Base-by-base conservation (phyloP, 2,113 vertebrate species). In the Struthio camelus region DNA sequence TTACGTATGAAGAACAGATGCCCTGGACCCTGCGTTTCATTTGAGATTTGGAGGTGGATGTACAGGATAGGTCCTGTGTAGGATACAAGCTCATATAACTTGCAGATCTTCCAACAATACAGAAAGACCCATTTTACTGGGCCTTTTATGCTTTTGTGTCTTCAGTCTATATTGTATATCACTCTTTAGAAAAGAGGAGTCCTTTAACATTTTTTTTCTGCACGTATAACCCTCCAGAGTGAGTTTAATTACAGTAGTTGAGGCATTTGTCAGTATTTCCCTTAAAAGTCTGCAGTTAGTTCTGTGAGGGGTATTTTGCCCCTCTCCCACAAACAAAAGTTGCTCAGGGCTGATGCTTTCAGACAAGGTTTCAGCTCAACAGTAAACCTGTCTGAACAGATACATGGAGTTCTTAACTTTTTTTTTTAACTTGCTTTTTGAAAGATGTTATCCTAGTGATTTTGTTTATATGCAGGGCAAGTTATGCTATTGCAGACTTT, bases 381-480 rank as follows among this genome's bases (percentile, higher is more conserved):
- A 85, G 61, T 85, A 82, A 95, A 87, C 58, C 48, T 46, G 5
- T 40, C 65, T 48, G 72, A 46, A 86, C 88, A 76, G 66, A 85
- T 73, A 38, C 24, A 32, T 30, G 19, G 56, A 34, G 62, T n/a
- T 91, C 80, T 14, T 76, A 23, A 46, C 14, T 6, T 24, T 54
- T 67, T 65, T 24, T 62, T 89, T 85, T 48, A 89, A 93, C 79
- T 82, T 48, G 61, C 48, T 91, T 89, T 82, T 70, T 70, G 77
- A 83, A 65, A 89, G 82, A 32, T 19, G 38, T 73, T 65, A 28
- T 78, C n/a, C 27, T 40, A 58, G 75, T 22, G 50, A 62, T 72
- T 94, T 85, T 91, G 70, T 92, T 91, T 80, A 23, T 76, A 69
- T 70, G 78, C 91, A 89, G 79, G 86, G 81, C 81, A 59, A 56